Base-by-base conservation (phyloP, 2,888 invertebrate species). In the Napeogenes sylphis region DNA sequence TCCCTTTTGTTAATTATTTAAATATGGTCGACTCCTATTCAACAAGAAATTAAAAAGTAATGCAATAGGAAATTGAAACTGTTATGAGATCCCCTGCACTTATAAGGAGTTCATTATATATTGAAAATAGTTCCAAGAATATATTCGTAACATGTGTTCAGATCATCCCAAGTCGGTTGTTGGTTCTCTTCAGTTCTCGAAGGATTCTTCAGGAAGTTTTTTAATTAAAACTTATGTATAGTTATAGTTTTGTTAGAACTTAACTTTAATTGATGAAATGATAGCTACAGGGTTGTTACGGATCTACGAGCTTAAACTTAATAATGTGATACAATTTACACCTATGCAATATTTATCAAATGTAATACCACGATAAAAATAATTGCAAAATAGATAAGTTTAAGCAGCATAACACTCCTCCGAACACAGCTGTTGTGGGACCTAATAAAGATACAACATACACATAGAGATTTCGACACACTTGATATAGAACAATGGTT, bases 71-170 rank as follows among this genome's bases (percentile, higher is more conserved):
- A 45, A 45, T 45, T 45, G 45, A 45, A 12, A 45, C 45, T 45
- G n/a, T 45, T 45, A n/a, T n/a, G n/a, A n/a, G 45, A 45, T 45
- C 45, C n/a, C 13, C 45, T 45, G 45, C 45, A 45, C 45, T 45
- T n/a, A n/a, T n/a, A n/a, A 21, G 21, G 21, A 21, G 21, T 21
- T 21, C 21, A 21, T 21, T 21, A 21, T 58, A 61, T 58, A 61
- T 64, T 61, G 64, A 64, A 64, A 64, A 57, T 55, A 58, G 63
- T 57, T 54, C 59, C 56, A 56, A 57, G 57, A 55, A 57, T 59
- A 57, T 57, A 56, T 60, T 60, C 55, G 60, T 55, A 47, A 60
- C 56, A 59, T 42, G 64, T 45, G n/a, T 45, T 45, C 45, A 45
- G 13, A 13, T 45, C 45, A 45, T 45, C 12, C 12, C 45, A 4